Evolutionary conservation across 1,140 invertebrate species (phyloP), one percentile per base, ranked within the genome.

Genomic region (Microplitis mediator): DNA sequence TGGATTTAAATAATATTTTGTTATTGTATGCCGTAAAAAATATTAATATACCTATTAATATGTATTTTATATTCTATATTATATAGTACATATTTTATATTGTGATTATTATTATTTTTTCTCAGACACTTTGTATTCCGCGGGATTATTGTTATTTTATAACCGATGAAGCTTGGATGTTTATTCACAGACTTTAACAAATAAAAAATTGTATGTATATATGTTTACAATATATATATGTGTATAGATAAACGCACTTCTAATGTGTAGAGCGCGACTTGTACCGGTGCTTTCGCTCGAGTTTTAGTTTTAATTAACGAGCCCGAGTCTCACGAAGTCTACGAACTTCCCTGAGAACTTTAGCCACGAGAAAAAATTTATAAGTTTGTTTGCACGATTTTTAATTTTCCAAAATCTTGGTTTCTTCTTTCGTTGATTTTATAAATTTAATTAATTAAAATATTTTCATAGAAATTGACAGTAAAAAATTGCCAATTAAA

Each of bases 281-380:
- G 52, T 70, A 54, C 39, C 65, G 58, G 69, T 61, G 61, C 70
- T 76, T 78, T 75, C 77, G 77, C 74, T 76, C 58, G 77, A 65
- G 69, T 78, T 78, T 76, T 77, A 74, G 68, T 77, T 77, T 75
- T 80, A 78, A 80, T 80, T 80, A 80, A 80, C 73, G 76, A 80
- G 75, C 60, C 76, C 69, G 52, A 74, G 67, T 80, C 78, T 76
- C 78, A 80, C 78, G 78, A 71, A 74, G 65, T 66, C 69, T 74
- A 69, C 64, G 74, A 54, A 78, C 77, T 80, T 80, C 77, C 78
- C 35, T 80, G 78, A 78, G 78, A 80, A 79, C 73, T 75, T 45
- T 16, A 45, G 45, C 23, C 62, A 73, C 23, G 52, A 54, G 16
- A 23, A 16, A 71, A 74, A 56, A 35, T 54, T 61, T 66, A n/a